Base-by-base conservation (phyloP, 1,140 invertebrate species). In the Macrobrachium nipponense region DNA sequence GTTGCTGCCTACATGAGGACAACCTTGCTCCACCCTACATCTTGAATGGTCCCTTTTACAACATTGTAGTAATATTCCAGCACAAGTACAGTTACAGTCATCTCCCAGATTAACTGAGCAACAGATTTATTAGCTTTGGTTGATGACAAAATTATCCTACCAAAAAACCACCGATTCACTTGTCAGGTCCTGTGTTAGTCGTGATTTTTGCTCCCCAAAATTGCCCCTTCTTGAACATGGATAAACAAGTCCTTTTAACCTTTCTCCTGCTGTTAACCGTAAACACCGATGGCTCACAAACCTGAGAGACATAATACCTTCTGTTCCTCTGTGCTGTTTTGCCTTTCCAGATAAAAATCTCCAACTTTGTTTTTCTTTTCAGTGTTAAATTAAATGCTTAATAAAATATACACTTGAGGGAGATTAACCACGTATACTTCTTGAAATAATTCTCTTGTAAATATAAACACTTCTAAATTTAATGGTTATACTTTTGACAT, bases 201-300 rank as follows among this genome's bases (percentile, higher is more conserved):
- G 18, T 68, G 15, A 51, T 15, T 60, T 58, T 75, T 73, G 20
- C 27, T 70, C 27, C 77, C 84, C 82, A 64, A 60, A 86, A 61
- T 80, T 73, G 77, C 84, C 84, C 84, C 84, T 86, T 86, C 84
- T 86, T 86, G 84, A 86, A 86, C 78, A 85, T 78, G 60, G 70
- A 80, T 86, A 86, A 86, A 86, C 84, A 86, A 78, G 44, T 80
- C 84, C 84, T 80, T 51, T 51, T 86, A 64, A 86, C 84, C 84
- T 79, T 84, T 60, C 68, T 80, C 84, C 84, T 80, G 84, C 84
- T 86, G 64, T 80, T 86, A 66, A 75, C 84, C 72, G 77, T 86
- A 86, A 86, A 86, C 84, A 86, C 84, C 84, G 68, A 58, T 86
- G 84, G 77, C 76, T 86, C 77, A 80, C 62, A 51, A 86, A 79